phyloP scores from a whole-genome alignment of 2,888 invertebrate species.

The Criorhina ranunculi region DNA sequence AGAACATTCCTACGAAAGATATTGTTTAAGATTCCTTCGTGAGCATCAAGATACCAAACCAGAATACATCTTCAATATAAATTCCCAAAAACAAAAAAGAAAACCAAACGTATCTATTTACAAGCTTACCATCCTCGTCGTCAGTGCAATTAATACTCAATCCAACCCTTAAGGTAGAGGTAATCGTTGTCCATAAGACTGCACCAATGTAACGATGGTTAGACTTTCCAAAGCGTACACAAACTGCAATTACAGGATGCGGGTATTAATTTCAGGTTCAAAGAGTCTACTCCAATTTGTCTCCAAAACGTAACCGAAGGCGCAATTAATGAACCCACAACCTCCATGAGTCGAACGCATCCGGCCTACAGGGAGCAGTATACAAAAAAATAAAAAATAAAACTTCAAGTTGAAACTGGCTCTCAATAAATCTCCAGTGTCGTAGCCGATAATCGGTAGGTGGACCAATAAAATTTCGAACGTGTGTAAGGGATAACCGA shows the following conservation, averaged over 20 bases:
- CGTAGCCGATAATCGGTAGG: constrained; percentile 76
- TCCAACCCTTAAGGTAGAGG: constrained; percentile 67
- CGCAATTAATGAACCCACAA: constrained; percentile 74
- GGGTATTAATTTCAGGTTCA: constrained; percentile 73
- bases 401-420: constrained; percentile 57
- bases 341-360: constrained; percentile 45
- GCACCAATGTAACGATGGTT: constrained; percentile 25
- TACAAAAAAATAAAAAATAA: constrained; percentile 22
- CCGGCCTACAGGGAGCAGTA: constrained; percentile 31
- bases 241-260: constrained; percentile 65
- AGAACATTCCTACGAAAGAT: too few relatives aligned
- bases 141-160: constrained; percentile 67
- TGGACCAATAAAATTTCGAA: constrained; percentile 70
- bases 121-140: constrained; percentile 25
- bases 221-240: constrained; percentile 55
- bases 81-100: not conserved
- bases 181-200: constrained; percentile 48
- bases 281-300: constrained; percentile 74
- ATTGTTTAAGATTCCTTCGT: too few relatives aligned
- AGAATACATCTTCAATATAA: not conserved
- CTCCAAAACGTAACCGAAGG: constrained; percentile 75
- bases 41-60: not conserved
- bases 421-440: constrained; percentile 75
- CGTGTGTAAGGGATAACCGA: constrained; percentile 51
- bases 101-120: constrained; percentile 28